Evolutionary conservation across 1,140 invertebrate species (phyloP).

Genomic region (Panulirus ornatus): DNA sequence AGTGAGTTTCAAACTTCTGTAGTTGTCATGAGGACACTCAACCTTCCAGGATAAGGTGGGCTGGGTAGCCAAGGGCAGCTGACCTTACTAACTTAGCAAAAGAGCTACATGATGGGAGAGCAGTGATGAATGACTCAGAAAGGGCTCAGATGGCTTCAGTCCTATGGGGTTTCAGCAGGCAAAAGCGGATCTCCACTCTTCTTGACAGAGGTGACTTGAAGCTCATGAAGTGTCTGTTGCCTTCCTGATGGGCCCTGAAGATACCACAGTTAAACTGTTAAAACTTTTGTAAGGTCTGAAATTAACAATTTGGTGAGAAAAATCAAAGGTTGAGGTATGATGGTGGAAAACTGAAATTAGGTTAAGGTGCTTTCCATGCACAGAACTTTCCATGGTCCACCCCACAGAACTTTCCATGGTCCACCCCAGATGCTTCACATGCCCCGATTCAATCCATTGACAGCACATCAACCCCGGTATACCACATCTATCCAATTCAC

Average conservation of each 20-base stretch:
- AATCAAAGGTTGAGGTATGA: too few relatives aligned
- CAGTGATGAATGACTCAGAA: background rate
- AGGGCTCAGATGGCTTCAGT: background rate
- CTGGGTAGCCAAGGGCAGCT: background rate
- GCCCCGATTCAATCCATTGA: too few relatives aligned
- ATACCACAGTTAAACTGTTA: background rate
- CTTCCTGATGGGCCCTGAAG: background rate
- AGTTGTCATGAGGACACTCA: background rate
- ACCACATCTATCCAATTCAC: too few relatives aligned
- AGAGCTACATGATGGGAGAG: background rate
- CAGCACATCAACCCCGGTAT: too few relatives aligned
- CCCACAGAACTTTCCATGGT: too few relatives aligned
- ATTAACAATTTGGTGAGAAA: too few relatives aligned
- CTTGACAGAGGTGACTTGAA: background rate
- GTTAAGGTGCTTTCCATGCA: too few relatives aligned
- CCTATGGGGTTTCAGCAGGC: background rate
- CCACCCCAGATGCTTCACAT: too few relatives aligned
- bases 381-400: too few relatives aligned
- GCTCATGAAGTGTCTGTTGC: slow-evolving; percentile 22
- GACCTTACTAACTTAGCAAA: background rate
- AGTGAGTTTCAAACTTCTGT: too few relatives aligned
- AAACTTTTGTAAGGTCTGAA: too few relatives aligned
- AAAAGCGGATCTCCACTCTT: background rate
- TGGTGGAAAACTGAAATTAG: too few relatives aligned
- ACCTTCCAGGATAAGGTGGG: background rate